phyloP scores from a whole-genome alignment of 2,888 invertebrate species.

The Xestia rhomboidea region DNA sequence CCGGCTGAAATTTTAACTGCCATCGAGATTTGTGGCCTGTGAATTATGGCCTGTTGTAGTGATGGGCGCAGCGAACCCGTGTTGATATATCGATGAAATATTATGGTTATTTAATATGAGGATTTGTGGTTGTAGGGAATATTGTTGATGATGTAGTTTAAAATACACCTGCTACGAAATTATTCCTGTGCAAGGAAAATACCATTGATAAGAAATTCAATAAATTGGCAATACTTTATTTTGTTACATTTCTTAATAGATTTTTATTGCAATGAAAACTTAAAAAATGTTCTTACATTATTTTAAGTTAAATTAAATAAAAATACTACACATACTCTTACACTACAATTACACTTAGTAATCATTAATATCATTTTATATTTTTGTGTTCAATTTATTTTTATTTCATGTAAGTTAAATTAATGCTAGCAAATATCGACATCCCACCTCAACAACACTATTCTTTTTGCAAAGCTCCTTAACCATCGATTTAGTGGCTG shows the following conservation, averaged over 20 bases:
- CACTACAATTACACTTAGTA: too few species aligned
- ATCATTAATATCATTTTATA: not conserved
- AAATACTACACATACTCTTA: too few species aligned
- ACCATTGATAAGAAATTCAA: not conserved
- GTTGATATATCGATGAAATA: conserved; percentile 65
- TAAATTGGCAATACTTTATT: too few species aligned
- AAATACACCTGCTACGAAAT: conserved; percentile 65
- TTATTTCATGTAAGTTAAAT: not conserved
- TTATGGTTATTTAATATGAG: not conserved
- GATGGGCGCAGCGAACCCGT: conserved; percentile 66
- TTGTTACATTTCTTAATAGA: too few species aligned
- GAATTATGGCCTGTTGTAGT: conserved; percentile 80
- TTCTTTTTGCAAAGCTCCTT: conserved; percentile 81
- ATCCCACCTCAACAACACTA: conserved; percentile 69
- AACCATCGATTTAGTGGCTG: conserved; percentile 82
- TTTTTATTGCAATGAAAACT: too few species aligned
- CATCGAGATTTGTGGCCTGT: conserved; percentile 87
- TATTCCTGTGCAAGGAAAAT: conserved; percentile 67
- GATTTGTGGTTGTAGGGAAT: not conserved
- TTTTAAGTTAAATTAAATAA: too few species aligned
- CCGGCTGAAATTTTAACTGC: conserved; percentile 82
- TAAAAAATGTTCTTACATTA: not conserved
- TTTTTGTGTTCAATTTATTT: not conserved
- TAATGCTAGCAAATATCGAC: conserved; percentile 34
- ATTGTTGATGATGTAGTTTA: not conserved